These are phyloP conservation scores for Lepas anatifera DNA, from an alignment of 2,888 invertebrate genomes.

Conservation along the genomic window DNA sequence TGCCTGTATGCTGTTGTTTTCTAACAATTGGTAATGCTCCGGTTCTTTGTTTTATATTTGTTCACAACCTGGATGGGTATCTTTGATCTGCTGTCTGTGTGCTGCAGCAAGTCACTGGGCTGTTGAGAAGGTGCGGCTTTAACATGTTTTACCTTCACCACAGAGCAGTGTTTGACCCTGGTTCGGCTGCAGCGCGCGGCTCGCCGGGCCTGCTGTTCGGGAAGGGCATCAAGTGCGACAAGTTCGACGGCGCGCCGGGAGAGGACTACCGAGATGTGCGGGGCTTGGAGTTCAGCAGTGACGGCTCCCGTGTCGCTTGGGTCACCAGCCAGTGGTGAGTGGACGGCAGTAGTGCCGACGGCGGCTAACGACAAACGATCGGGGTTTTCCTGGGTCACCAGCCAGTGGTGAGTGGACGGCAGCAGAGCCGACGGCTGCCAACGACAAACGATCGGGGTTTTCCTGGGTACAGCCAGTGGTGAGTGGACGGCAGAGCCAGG, in stretches of 20 bases:
- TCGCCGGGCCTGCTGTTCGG: neutral
- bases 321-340: neutral
- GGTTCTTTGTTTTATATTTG: too few relatives aligned
- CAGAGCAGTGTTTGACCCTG: too few relatives aligned
- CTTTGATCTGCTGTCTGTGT: too few relatives aligned
- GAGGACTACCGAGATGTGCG: neutral
- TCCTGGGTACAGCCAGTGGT: neutral
- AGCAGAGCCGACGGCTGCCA: neutral
- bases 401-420: neutral
- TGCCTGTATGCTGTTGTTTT: too few relatives aligned
- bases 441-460: neutral
- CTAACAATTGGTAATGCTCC: too few relatives aligned
- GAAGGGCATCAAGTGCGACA: neutral
- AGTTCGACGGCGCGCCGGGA: neutral
- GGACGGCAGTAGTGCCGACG: too few relatives aligned
- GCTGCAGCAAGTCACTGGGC: too few relatives aligned
- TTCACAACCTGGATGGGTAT: too few relatives aligned
- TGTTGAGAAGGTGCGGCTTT: too few relatives aligned
- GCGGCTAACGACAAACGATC: too few relatives aligned
- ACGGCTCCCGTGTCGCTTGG: slow-evolving; percentile 6
- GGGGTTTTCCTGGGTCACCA: neutral
- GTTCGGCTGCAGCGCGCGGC: slow-evolving; percentile 3
- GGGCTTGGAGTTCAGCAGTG: neutral
- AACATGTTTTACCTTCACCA: too few relatives aligned
- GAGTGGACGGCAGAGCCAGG: neutral